phyloP scores from a whole-genome alignment of 2,797 vertebrate genomes.

The Falco concolor region DNA sequence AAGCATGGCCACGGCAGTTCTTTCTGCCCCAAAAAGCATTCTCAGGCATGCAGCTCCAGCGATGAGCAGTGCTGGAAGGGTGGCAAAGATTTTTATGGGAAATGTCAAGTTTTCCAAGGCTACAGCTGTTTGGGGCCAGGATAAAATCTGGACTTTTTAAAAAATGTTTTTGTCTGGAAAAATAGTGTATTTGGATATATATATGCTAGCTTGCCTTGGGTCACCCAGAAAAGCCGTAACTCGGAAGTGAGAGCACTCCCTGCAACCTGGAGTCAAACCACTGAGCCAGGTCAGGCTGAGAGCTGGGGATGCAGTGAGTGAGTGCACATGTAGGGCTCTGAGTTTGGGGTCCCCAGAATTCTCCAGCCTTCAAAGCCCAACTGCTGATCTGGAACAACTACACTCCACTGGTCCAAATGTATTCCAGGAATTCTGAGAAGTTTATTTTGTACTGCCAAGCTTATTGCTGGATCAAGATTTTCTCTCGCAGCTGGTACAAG shows the following conservation, averaged over 20 bases:
- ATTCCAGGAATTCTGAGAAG: neutral
- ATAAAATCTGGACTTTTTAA: neutral
- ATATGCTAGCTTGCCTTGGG: neutral
- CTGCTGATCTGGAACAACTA: neutral
- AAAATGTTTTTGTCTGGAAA: neutral
- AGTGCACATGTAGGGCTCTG: neutral
- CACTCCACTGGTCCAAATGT: neutral
- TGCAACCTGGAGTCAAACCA: accelerated
- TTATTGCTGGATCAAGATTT: neutral
- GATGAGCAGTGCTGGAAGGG: neutral
- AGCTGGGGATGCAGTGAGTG: neutral
- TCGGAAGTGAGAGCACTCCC: neutral
- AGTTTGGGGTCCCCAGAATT: neutral
- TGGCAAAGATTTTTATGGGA: neutral
- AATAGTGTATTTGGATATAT: neutral
- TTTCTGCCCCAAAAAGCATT: neutral
- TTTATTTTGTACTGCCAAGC: neutral
- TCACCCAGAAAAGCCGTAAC: neutral
- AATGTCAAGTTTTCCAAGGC: neutral
- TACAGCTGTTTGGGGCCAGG: neutral
- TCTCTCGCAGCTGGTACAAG: neutral
- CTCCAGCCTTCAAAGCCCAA: neutral
- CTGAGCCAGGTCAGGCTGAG: neutral
- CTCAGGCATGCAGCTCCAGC: neutral
- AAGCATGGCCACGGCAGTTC: neutral